Conservation (phyloP, 2,113 vertebrate species). For the Solenodon paradoxus region DNA sequence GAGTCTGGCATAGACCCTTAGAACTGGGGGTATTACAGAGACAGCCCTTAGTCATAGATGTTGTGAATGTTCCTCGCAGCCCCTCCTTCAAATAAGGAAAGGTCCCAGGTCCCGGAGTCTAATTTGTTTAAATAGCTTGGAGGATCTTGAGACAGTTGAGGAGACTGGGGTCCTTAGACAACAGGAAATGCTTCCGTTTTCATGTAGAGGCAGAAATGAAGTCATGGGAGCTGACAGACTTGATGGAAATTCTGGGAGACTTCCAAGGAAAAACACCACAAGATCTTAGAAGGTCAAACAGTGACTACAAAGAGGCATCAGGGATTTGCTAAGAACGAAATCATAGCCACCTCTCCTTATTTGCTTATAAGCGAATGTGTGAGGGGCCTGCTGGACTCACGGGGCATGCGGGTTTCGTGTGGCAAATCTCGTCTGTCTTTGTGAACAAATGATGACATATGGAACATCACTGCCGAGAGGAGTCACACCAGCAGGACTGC, state of each 20-base stretch:
- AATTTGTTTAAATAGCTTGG: not conserved
- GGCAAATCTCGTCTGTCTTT: not conserved
- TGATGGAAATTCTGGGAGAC: not conserved
- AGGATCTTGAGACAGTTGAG: not conserved
- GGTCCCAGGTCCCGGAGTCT: not conserved
- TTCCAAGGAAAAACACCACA: not conserved
- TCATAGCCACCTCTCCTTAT: not conserved
- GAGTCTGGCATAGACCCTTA: not conserved
- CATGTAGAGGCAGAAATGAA: not conserved
- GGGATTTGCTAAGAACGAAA: not conserved
- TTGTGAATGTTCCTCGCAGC: not conserved
- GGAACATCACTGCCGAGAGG: not conserved
- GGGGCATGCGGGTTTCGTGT: not conserved
- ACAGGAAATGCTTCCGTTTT: not conserved
- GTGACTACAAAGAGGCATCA: not conserved
- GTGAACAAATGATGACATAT: not conserved
- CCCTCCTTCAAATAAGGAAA: not conserved
- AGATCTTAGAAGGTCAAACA: not conserved
- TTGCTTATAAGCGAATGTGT: not conserved
- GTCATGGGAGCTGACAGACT: not conserved
- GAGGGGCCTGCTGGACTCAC: not conserved
- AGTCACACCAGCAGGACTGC: not conserved
- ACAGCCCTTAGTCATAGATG: not conserved
- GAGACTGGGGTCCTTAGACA: not conserved
- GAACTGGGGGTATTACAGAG: not conserved